phyloP scores from a whole-genome alignment of 2,888 invertebrate species.

The Aphidoletes aphidimyza region DNA sequence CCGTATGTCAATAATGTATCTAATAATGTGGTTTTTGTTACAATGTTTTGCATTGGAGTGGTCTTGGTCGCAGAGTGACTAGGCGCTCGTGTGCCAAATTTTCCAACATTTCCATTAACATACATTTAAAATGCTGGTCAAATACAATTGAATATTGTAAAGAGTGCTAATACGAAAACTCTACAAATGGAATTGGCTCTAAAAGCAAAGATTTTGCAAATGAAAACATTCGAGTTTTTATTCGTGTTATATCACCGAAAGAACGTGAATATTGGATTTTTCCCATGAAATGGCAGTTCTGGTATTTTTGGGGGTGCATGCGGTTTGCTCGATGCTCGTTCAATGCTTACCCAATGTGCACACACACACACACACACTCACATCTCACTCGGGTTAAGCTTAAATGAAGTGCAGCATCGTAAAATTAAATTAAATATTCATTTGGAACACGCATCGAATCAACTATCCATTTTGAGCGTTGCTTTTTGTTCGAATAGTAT shows the following conservation, averaged over 20 bases:
- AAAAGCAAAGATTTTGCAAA: too few species aligned
- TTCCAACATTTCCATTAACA: slow-evolving; percentile 32
- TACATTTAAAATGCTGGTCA: slow-evolving; percentile 34
- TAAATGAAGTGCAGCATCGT: slow-evolving; percentile 42
- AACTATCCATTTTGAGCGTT: slow-evolving; percentile 4
- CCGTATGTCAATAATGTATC: not conserved
- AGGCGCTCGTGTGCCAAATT: not conserved
- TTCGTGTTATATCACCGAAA: too few species aligned
- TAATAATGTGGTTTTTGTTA: not conserved
- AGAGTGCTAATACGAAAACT: not conserved
- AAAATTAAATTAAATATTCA: slow-evolving; percentile 49
- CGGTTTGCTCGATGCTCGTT: too few species aligned
- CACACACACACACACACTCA: too few species aligned
- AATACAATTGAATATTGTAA: slow-evolving; percentile 10
- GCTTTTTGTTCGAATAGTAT: not conserved
- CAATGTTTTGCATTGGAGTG: too few species aligned
- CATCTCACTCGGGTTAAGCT: too few species aligned
- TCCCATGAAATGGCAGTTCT: too few species aligned
- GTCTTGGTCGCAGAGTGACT: too few species aligned
- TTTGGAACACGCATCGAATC: not conserved
- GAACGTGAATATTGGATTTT: not conserved
- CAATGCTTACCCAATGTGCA: too few species aligned
- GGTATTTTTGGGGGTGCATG: too few species aligned
- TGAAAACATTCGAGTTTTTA: not conserved
- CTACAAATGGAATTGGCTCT: too few species aligned